Base-by-base conservation (phyloP, 2,113 vertebrate genomes). In the Catharus fuscescens region DNA sequence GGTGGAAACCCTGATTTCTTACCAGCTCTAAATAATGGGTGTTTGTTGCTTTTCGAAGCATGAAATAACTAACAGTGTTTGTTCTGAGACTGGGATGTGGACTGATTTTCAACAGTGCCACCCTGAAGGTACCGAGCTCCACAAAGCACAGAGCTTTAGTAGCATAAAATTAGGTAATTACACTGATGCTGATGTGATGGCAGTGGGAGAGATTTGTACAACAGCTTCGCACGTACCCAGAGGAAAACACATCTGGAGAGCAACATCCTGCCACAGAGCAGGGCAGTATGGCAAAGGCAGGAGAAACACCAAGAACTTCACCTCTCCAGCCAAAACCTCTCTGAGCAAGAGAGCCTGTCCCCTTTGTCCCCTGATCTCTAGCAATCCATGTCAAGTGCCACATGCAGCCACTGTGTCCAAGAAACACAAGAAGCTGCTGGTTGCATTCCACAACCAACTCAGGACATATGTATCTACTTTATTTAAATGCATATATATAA, bases 1-100 rank as follows among this genome's bases (percentile, higher is more conserved):
- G 67, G 82, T 36, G 56, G 79, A 95, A 96, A 40, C 67, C 64
- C 87, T 77, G 71, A 59, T 88, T 92, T 86, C 71, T 86, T 42
- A 77, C 74, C 79, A 86, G 67, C 85, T 59, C 62, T 80, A 93
- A 93, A 93, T 96, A 97, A 97, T 78, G 82, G 67, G 82, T 90
- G 94, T 88, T 96, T 96, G 95, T 95, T 96, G 94, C 80, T 88
- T 96, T 94, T 28, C 0, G 12, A 96, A 95, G 93, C 90, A 97
- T 95, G 89, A 94, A 95, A 95, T 96, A 94, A 92, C 80, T 77
- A 78, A 74, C 9, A 0, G 88, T 80, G 76, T 94, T 93, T 78
- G 88, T 74, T 96, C 85, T 79, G 80, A 88, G 86, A 40, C 67
- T 52, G 86, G 80, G 88, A 94, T 93, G 95, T 53, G 64, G 93